Base-by-base conservation (phyloP, 2,888 invertebrate genomes). In the Pycnomerus fuliginosus region DNA sequence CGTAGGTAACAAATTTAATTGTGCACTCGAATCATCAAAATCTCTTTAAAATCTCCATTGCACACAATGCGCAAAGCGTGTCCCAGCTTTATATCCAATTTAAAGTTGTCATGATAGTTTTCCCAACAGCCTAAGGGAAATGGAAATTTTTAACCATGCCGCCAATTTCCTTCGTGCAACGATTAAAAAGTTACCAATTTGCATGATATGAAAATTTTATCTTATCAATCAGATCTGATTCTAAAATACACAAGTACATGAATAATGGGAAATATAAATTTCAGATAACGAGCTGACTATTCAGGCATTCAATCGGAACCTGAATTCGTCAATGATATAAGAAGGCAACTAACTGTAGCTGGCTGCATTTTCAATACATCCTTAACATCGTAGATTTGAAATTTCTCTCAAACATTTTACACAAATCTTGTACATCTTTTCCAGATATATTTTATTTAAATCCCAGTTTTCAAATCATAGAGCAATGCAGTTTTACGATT, bases 401-500 rank as follows among this genome's bases (percentile, higher is more conserved):
- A 42, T 42, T 38, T 38, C 46, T 37, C 37, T 42, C 41, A 47
- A 47, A 47, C 40, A 27, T 33, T 47, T 47, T 42, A 37, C 37
- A 25, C 41, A n/a, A 47, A 47, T 41, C 36, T 42, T 37, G 38
- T 44, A 47, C 46, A 47, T 47, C 33, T 17, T 25, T 17, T n/a
- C n/a, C 37, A 17, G 29, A 38, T 47, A 42, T 45, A 45, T 45
- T 45, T 40, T 47, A 47, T 47, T 42, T 42, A 42, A 47, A 47
- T 47, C 34, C 28, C 29, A 37, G 42, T 37, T 37, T 41, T 30
- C 33, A 28, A 41, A 46, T 46, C 34, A 36, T 42, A 30, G 42
- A 41, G 23, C 38, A 34, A 41, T 41, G 41, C 34, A 41, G 17
- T 33, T 27, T 37, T 30, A 13, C 8, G 20, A 15, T 22, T 28